Conservation (phyloP, 2,888 invertebrate genomes). For the Leptura quadrifasciata region DNA sequence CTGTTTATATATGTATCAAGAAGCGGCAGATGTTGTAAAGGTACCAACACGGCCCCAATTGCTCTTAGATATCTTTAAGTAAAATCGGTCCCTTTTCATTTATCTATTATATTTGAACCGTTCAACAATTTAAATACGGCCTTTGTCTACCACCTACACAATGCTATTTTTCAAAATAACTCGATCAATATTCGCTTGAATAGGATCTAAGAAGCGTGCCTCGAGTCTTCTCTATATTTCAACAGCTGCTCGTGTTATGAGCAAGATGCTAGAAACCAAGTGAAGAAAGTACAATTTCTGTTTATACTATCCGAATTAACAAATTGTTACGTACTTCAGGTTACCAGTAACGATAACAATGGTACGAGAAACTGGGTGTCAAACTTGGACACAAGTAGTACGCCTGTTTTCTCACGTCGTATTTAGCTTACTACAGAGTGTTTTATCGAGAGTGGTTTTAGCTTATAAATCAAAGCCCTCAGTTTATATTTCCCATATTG, state of each 20-base stretch:
- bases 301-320: no score
- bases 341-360: no score
- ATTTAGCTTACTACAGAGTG: no score
- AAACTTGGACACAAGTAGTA: no score
- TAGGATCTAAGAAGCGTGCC: conserved; percentile 50
- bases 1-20: not conserved
- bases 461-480: no score
- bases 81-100: conserved; percentile 47
- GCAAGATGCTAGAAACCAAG: not conserved
- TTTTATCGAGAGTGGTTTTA: no score
- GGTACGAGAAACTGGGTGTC: no score
- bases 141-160: conserved; percentile 35
- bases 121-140: conserved; percentile 20
- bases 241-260: conserved; percentile 43
- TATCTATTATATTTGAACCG: conserved; percentile 36
- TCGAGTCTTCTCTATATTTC: conserved; percentile 39
- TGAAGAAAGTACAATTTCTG: conserved; percentile 29
- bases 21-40: conserved; percentile 21
- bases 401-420: no score
- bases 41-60: conserved; percentile 32
- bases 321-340: no score
- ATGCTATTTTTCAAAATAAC: conserved; percentile 43
- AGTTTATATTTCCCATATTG: no score
- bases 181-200: conserved; percentile 46
- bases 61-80: conserved; percentile 42